Evolutionary conservation across 2,797 vertebrate species (phyloP).

Genomic region (Dendrocincla fuliginosa): DNA sequence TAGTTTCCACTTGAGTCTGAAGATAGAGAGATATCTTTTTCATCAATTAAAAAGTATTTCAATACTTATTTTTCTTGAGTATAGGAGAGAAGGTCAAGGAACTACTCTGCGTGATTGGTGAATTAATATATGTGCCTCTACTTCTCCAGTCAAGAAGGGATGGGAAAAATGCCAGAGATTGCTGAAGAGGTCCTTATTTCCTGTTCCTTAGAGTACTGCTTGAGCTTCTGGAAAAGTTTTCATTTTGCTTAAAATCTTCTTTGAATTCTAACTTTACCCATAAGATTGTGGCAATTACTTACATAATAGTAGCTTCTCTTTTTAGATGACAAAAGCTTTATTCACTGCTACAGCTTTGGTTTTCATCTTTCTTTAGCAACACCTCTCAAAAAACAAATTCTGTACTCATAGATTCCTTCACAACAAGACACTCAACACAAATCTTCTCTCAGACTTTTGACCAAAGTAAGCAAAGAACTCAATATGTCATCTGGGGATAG

Average conservation of each 20-base stretch:
- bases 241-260: neutral
- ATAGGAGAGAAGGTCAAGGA: neutral
- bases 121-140: neutral
- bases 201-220: neutral
- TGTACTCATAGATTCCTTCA: neutral
- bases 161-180: neutral
- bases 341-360: neutral
- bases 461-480: constrained; percentile 8
- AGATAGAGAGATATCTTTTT: neutral
- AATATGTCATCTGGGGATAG: neutral
- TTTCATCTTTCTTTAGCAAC: neutral
- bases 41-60: neutral
- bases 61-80: neutral
- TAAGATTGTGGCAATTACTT: neutral
- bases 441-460: neutral
- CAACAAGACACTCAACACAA: neutral
- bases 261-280: neutral
- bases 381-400: neutral
- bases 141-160: neutral
- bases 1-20: neutral
- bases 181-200: neutral
- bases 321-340: neutral
- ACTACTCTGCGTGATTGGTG: neutral
- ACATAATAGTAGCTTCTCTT: neutral
- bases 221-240: neutral